Base-by-base conservation (phyloP, 2,113 vertebrate genomes). In the Megatriorchis doriae region DNA sequence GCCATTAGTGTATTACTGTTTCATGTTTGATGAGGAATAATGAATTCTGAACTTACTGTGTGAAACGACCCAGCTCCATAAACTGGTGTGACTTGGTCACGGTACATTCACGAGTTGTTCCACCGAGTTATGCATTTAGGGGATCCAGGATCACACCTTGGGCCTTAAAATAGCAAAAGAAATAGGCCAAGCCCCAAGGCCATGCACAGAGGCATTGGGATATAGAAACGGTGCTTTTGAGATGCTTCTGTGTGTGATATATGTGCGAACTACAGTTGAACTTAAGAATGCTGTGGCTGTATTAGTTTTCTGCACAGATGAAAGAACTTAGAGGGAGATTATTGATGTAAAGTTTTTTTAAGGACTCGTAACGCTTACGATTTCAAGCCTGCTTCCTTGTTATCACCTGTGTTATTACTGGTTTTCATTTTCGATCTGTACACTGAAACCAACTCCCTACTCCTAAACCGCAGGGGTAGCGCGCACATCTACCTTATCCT, bases 61-160 rank as follows among this genome's bases (percentile, higher is more conserved):
- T 66, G 52, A 58, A 86, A 48, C 0, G 4, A 29, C 32, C 19
- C 38, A 66, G 47, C 59, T 70, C 34, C 68, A 9, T 21, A 65
- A 84, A 17, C 15, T n/a, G 38, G 32, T 29, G 48, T 45, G 71
- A 32, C 26, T 65, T 9, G 29, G 8, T 20, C 40, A 19, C 56
- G 65, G 27, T 38, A 22, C 7, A 2, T 14, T 63, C 31, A 4
- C 0, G 8, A 88, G 65, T 40, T 66, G 36, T 59, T 91, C 27
- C 2, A 1, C n/a, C 0, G 17, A 42, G 23, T n/a, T 71, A 23
- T 0, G 0, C 31, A 1, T 61, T 82, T 45, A 26, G 58, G 75
- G 65, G 82, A 88, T 70, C 31, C 71, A 32, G 52, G 42, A 31
- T 88, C 36, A 45, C 42, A 58, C 20, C 34, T 27, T 7, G 32